Evolutionary conservation across 2,113 vertebrate species (phyloP), one percentile per base, ranked within the genome.

Genomic region (Acanthisitta chloris): DNA sequence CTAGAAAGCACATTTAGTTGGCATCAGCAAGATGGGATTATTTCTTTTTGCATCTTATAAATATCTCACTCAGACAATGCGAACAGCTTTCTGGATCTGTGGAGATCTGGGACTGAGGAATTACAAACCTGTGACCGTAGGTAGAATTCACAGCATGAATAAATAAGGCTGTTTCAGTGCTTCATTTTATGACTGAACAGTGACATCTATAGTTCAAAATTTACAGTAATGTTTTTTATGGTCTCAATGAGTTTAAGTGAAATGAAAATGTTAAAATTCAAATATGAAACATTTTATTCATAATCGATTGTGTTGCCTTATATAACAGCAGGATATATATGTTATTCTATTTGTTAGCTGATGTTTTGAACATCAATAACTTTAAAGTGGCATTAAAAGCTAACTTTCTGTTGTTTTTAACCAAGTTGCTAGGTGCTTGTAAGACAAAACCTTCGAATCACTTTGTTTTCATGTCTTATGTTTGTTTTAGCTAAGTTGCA

Each of bases 201-300:
- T 96, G 97, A 92, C 96, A 97, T 95, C 96, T 96, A 94, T 92
- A 55, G 92, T 73, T 86, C 57, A 49, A 45, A 62, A 77, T 25
- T 66, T 93, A 61, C 46, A 84, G 69, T 38, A 52, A 80, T 59
- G 28, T 57, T 77, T 85, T 81, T 81, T 59, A 86, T 51, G 20
- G 40, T 88, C 36, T 83, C 29, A 38, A 1, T 58, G 26, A 82
- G 14, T 58, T 92, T 46, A 93, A 87, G 10, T 4, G 9, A 78
- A 82, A 72, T 25, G 43, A 89, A 55, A 81, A 87, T 33, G 42
- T 58, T 95, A 18, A 18, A 59, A 86, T 55, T 83, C 9, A 65
- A 86, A 86, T 70, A 93, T 17, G 83, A 76, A 81, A 8, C 6
- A 74, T 72, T 89, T 88, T 67, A 81, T 79, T 88, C 10, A 57